Percentiles rank a stretch among this genome's conserved stretches.
These are phyloP conservation scores for Sepioteuthis lessoniana DNA, from an alignment of 2,888 invertebrate genomes.

Conservation along the genomic window DNA sequence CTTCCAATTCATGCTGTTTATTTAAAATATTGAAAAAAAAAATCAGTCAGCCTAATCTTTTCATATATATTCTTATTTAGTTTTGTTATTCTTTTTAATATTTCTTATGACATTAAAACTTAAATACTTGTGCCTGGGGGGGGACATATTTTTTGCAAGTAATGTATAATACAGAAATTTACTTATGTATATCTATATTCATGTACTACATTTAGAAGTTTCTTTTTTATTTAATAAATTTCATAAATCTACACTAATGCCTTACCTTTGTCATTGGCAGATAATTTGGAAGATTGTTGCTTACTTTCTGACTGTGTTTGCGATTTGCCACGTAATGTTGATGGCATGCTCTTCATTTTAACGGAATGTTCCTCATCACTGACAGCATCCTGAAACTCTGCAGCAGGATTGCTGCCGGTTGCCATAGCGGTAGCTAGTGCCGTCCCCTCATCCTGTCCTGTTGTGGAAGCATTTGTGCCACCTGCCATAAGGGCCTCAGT, in stretches of 20 bases:
- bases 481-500: slow-evolving; percentile 39
- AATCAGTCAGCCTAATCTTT: too few relatives aligned
- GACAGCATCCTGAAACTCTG: neutral
- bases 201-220: too few relatives aligned
- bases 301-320: slow-evolving; percentile 40
- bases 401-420: neutral
- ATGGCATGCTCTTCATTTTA: neutral
- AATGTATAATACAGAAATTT: too few relatives aligned
- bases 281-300: slow-evolving; percentile 38
- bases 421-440: neutral
- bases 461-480: neutral
- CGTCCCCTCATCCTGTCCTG: neutral
- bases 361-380: neutral
- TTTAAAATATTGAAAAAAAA: too few relatives aligned
- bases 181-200: too few relatives aligned
- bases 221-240: too few relatives aligned
- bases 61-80: too few relatives aligned
- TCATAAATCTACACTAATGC: neutral
- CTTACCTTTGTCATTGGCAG: slow-evolving; percentile 18
- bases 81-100: too few relatives aligned
- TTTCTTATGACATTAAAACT: too few relatives aligned
- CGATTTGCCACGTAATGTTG: neutral
- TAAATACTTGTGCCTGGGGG: too few relatives aligned
- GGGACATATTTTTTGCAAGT: too few relatives aligned
- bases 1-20: too few relatives aligned